Base-by-base conservation (phyloP, 2,888 invertebrate genomes). In the Neoscelio sp. region DNA sequence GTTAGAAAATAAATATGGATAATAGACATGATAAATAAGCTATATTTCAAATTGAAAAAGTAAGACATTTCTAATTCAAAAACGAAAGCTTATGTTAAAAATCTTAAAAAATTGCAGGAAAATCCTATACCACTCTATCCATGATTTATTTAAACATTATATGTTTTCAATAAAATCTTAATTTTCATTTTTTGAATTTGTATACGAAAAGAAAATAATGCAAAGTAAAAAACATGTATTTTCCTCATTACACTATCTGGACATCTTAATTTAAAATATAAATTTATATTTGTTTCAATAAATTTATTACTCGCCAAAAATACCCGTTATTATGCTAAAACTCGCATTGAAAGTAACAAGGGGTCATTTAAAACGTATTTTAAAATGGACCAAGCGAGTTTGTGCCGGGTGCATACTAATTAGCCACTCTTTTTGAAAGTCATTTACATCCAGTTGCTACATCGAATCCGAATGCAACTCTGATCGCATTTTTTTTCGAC, bases 261-360 rank as follows among this genome's bases (percentile, higher is more conserved):
- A 33, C 52, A 26, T 15, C n/a, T 50, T n/a, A n/a, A 28, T 17
- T 28, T 26, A 18, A 5, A 4, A 5, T 38, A 4, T 2, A 38
- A 5, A 10, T 38, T 38, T 5, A 10, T 13, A 38, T 10, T 38
- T 38, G 28, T 60, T 33, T 10, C 7, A 46, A 15, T 67, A 42
- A 44, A 46, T 28, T 13, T 10, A 12, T 20, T 18, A 35, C 20
- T 76, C 76, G 60, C 68, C 77, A 5, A 78, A 75, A 56, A 71
- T 79, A 46, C 64, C 80, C 73, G 82, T 82, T 82, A 82, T 75
- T 74, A 80, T 82, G 82, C 71, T 78, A 74, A 76, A 58, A 78
- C 65, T 75, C 46, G 80, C 60, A 76, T 82, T 80, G 73, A 54
- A 58, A 58, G 78, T 58, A 79, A 68, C 74, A 56, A 60, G 54